Evolutionary conservation across 1,140 invertebrate species (phyloP), one percentile per base, ranked within the genome.

Genomic region (Helicorthomorpha holstii): DNA sequence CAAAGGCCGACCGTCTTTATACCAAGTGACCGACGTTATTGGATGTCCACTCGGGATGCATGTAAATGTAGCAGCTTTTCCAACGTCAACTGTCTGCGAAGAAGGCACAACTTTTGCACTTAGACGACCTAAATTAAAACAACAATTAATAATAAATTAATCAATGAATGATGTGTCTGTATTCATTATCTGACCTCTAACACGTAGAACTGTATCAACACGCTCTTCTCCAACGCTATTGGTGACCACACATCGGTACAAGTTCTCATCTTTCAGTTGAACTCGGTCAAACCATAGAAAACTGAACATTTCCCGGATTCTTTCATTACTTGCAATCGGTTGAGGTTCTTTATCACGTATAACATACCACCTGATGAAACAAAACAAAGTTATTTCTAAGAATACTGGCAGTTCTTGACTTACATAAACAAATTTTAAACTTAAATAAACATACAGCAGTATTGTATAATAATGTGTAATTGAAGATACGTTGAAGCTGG

Each of bases 31-130:
- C 1, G 66, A 66, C 51, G 60, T 56, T 2, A 66, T 61, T 45
- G 54, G 45, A 12, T 83, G 81, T 3, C 89, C 89, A 24, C 78
- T 77, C n/a, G 63, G 54, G 2, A 59, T 57, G 56, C 67, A 69
- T 53, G 63, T 66, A 42, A 68, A 61, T 2, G 50, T 42, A 0
- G 67, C 66, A 1, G 57, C 47, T 24, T 60, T 54, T 12, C 61
- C 60, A 7, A 63, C 63, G 52, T 69, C 67, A 2, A 67, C 58
- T 0, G 59, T 58, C 52, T 68, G 66, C n/a, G 55, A 42, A 3
- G 54, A 47, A 21, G 66, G 67, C 1, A 60, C 56, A 14, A 67
- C 59, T 23, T 57, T 34, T 7, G 29, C 29, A 7, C 29, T 16
- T 7, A 34, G 29, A 7, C 29, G 29, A 34, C 7, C 29, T 34